Evolutionary conservation across 2,888 invertebrate genomes (phyloP).

Genomic region (Lasioglossum lativentre): DNA sequence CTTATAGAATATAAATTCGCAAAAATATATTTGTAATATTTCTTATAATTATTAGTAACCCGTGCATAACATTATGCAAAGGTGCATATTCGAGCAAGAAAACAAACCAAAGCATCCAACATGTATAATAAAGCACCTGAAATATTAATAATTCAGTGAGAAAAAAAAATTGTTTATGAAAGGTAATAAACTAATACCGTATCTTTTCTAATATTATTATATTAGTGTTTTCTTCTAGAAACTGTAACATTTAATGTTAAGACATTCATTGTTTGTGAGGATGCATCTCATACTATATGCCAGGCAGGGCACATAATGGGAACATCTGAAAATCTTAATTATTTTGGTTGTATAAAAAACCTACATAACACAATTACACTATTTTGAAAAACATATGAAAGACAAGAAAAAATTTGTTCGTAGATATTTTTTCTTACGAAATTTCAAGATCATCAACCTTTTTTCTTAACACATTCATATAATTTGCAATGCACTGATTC

Average conservation of each 20-base stretch:
- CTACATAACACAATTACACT: not conserved
- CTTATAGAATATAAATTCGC: constrained; percentile 24
- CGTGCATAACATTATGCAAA: constrained; percentile 34
- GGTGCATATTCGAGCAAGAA: constrained; percentile 48
- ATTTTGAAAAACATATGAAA: not conserved
- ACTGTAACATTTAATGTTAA: constrained; percentile 41
- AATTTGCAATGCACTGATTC: not conserved
- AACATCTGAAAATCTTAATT: not conserved
- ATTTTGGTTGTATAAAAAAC: not conserved
- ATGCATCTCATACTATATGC: constrained; percentile 43
- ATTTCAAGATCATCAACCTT: not conserved
- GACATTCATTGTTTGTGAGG: constrained; percentile 34
- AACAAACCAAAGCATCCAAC: constrained; percentile 43
- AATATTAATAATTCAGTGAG: constrained; percentile 36
- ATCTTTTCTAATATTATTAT: constrained; percentile 33
- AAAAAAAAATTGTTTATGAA: constrained; percentile 53
- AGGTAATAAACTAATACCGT: constrained; percentile 31
- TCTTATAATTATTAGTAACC: constrained; percentile 33
- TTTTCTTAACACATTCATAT: not conserved
- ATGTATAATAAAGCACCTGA: constrained; percentile 43
- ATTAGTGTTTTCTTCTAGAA: constrained; percentile 36
- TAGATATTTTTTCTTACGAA: not conserved
- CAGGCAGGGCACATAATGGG: not conserved
- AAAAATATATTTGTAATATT: constrained; percentile 25
- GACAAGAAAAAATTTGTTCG: not conserved